Evolutionary conservation across 2,797 vertebrate species (phyloP).

Genomic region (Gallirallus australis): DNA sequence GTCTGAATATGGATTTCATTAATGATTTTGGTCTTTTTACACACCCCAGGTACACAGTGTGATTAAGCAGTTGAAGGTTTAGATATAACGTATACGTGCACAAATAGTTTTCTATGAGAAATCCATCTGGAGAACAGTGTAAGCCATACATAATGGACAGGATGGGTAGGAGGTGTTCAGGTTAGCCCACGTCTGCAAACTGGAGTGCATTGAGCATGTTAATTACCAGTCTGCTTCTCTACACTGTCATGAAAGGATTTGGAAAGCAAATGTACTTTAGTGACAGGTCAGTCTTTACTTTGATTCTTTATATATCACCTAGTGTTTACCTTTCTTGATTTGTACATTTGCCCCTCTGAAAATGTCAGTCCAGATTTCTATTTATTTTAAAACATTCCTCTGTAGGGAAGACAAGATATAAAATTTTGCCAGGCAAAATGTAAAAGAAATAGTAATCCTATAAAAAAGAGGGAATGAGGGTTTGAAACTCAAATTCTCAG

Average conservation of each 20-base stretch:
- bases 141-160: background rate
- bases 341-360: background rate
- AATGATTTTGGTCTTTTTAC: background rate
- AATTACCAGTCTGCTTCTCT: background rate
- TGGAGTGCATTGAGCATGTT: background rate
- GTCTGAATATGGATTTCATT: background rate
- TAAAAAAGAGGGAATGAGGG: background rate
- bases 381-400: background rate
- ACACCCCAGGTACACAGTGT: background rate
- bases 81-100: background rate
- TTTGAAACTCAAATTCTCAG: no score
- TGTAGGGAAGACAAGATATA: background rate
- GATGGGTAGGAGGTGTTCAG: background rate
- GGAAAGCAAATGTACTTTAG: background rate
- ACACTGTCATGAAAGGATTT: background rate
- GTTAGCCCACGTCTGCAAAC: background rate
- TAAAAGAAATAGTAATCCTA: background rate
- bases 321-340: background rate
- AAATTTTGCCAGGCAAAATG: background rate
- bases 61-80: background rate
- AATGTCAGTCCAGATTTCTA: background rate
- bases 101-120: background rate
- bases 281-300: background rate
- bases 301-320: background rate
- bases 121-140: background rate